Conservation (phyloP, 2,888 invertebrate genomes). For the Pammene fasciana region DNA sequence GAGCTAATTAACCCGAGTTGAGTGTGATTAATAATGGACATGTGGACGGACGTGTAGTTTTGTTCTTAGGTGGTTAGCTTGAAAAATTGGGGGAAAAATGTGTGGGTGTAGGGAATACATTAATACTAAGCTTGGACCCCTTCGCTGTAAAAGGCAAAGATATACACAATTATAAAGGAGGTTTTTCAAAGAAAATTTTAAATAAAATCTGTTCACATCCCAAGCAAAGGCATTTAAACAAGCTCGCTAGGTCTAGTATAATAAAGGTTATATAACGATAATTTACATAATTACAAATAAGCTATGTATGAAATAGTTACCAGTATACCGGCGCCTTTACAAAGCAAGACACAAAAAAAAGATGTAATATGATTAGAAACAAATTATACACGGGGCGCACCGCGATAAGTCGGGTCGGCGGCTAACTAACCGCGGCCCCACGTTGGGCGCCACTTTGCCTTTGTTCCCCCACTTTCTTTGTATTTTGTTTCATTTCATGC, state of each 20-base stretch:
- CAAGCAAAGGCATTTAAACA: no score
- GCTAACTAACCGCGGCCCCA: slow-evolving; percentile 72
- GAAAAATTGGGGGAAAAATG: slow-evolving; percentile 37
- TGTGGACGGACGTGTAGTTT: slow-evolving; percentile 51
- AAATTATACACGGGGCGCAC: slow-evolving; percentile 68
- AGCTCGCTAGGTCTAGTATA: no score
- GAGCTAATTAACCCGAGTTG: slow-evolving; percentile 77
- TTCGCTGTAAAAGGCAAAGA: not conserved
- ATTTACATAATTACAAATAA: no score
- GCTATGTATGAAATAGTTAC: slow-evolving; percentile 17
- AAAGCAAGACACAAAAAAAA: slow-evolving; percentile 57
- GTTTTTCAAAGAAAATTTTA: not conserved
- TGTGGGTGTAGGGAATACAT: slow-evolving; percentile 13
- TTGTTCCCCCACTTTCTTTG: slow-evolving; percentile 81
- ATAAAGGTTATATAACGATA: no score
- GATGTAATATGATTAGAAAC: slow-evolving; percentile 81
- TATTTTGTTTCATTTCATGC: slow-evolving; percentile 82
- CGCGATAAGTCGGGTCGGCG: slow-evolving; percentile 54
- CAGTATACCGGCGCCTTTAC: slow-evolving; percentile 45
- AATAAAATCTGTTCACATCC: not conserved
- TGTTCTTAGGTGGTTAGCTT: slow-evolving; percentile 49
- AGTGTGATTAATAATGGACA: slow-evolving; percentile 58
- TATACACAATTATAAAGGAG: no score
- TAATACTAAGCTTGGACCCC: slow-evolving; percentile 9
- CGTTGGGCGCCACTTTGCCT: slow-evolving; percentile 70